Evolutionary conservation across 2,113 vertebrate species (phyloP), one percentile per base, ranked within the genome.

Genomic region (Halcyon senegalensis): DNA sequence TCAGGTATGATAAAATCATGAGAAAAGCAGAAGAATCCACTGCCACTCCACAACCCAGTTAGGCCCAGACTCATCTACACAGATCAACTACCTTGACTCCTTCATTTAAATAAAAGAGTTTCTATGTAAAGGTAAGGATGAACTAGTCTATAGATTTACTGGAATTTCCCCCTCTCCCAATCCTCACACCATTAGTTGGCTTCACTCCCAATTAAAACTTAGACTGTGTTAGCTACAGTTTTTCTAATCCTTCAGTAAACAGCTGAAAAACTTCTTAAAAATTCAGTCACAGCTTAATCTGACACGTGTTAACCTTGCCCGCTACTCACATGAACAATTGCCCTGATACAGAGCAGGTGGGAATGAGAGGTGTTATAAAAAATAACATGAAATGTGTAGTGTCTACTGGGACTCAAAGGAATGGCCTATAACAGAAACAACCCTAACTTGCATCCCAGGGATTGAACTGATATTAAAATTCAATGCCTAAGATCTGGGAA

Each of bases 211-310:
- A 20, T 18, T 69, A 73, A 69, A 72, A 60, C 6, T 73, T 76
- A 28, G 11, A 19, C 16, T 68, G 15, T 84, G 20, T 48, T 58
- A 88, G 62, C 63, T 84, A 84, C 27, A 77, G 41, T 37, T 88
- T 87, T 78, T 89, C 50, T 66, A 88, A 90, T 85, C 51, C 58
- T 94, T 87, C 79, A 87, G 80, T 77, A 93, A 97, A 89, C 67
- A 70, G 4, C 23, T 89, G 77, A 92, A 95, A 94, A 46, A 27
- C 24, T 73, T 84, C 53, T 91, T 70, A 50, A 90, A 87, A 95
- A 58, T 84, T 86, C 50, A 20, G 2, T 75, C 64, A 64, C 43
- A 63, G 21, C 69, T 84, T 88, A 64, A 59, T 56, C 44, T 41
- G 27, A 33, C 2, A 15, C 50, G 35, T 0, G 0, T 76, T 51